Evolutionary conservation across 2,797 vertebrate species (phyloP), one percentile per base, ranked within the genome.

Genomic region (Pipistrellus pipistrellus): DNA sequence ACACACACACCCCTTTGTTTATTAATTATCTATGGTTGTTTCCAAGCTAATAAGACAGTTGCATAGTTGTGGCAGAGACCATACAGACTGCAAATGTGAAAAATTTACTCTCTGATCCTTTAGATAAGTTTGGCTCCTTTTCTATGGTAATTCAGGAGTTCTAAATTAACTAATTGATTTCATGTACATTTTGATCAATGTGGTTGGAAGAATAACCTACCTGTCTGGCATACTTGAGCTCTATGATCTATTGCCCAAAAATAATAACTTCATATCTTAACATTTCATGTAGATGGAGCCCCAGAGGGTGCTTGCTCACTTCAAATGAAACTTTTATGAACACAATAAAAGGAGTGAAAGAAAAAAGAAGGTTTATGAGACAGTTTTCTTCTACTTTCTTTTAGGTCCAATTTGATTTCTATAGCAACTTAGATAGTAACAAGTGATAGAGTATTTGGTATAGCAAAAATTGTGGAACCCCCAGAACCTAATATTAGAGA

Each of bases 311-410:
- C 4, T 27, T 86, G 27, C 62, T 91, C 53, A 38, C 30, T 30
- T 69, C 23, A 94, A 88, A 81, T 83, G 35, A 13, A 96, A 88
- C 48, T 86, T 95, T 89, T 85, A 95, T 66, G 27, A 91, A 95
- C 62, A 91, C 30, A 96, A 81, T 87, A 96, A 95, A 96, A 89
- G 18, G 85, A 8, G 17, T 0, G 32, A 88, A 69, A 88, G 13
- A 5, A 53, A 90, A 94, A 83, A 23, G 13, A 38, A 57, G 9
- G 8, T 32, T 93, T 96, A 93, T 75, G 14, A 82, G 95, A 85
- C 17, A 41, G 1, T 27, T 96, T 93, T 94, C 30, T 73, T 69
- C 41, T 8, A 64, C 35, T 90, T 92, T 72, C 35, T 53, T 88
- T 87, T 71, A 73, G 57, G 20, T 69, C 62, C 59, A 35, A 85